Evolutionary conservation across 1,140 invertebrate genomes (phyloP).

Genomic region (Drosophila willistoni): DNA sequence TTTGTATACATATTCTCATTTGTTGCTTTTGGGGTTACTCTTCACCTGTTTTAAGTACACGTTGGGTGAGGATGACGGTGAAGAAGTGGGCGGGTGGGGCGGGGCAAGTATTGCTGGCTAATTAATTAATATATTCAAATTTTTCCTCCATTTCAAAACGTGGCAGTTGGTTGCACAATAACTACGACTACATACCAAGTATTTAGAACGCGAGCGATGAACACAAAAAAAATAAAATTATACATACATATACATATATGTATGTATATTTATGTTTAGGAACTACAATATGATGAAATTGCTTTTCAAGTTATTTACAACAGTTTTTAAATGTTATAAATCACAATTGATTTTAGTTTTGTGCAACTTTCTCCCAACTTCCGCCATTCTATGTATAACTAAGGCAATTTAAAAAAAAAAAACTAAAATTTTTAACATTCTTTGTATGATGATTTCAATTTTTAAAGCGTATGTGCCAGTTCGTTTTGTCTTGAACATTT

Average conservation of each 20-base stretch:
- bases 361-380: slow-evolving; percentile 6
- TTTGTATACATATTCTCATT: neutral
- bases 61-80: neutral
- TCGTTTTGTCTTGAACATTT: slow-evolving; percentile 6
- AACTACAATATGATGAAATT: slow-evolving; percentile 23
- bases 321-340: slow-evolving; percentile 29
- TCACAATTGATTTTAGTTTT: slow-evolving; percentile 35
- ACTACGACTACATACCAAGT: neutral
- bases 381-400: slow-evolving; percentile 21
- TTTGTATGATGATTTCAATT: slow-evolving; percentile 35
- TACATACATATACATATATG: too few relatives aligned
- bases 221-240: neutral
- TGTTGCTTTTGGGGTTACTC: slow-evolving; percentile 14
- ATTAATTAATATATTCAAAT: slow-evolving; percentile 5
- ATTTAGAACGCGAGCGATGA: neutral
- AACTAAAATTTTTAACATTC: neutral
- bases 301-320: slow-evolving; percentile 29
- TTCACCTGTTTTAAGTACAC: slow-evolving; percentile 7
- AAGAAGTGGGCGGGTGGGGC: neutral
- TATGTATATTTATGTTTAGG: neutral
- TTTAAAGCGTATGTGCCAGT: slow-evolving; percentile 58
- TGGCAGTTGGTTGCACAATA: slow-evolving; percentile 1
- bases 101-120: neutral
- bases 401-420: neutral
- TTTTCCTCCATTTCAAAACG: neutral